A percentile compares a stretch with the other conserved stretches of the same genome.
phyloP scores from a whole-genome alignment of 2,888 invertebrate species.

The Drosophila rubida region DNA sequence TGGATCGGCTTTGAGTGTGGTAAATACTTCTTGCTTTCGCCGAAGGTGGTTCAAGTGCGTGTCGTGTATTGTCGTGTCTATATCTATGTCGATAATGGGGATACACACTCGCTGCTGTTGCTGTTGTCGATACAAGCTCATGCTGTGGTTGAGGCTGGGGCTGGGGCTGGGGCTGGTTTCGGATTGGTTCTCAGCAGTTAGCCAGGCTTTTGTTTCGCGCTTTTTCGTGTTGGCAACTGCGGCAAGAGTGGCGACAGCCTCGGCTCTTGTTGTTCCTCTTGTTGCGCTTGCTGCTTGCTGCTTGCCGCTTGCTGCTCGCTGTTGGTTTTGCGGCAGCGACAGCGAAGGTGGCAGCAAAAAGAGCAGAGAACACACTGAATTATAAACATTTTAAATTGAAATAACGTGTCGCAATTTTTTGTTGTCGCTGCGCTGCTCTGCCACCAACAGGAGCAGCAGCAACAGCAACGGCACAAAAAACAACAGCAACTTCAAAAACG shows the following conservation, averaged over 20 bases:
- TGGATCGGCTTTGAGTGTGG: too few species aligned
- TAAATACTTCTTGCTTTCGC: background rate
- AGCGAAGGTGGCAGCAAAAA: constrained; percentile 52
- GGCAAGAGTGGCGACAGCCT: constrained; percentile 53
- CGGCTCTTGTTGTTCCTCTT: constrained; percentile 10
- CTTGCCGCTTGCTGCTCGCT: constrained; percentile 40
- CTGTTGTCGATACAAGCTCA: constrained; percentile 3
- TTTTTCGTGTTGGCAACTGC: constrained; percentile 36
- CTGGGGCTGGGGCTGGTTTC: background rate
- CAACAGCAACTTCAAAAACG: constrained; percentile 71
- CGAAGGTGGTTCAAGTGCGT: constrained; percentile 6
- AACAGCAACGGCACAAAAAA: constrained; percentile 7
- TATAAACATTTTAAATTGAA: constrained; percentile 82
- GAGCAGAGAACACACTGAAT: constrained; percentile 70
- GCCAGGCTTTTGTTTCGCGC: constrained; percentile 33
- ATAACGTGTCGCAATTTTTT: constrained; percentile 81
- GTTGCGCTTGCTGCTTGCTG: constrained; percentile 19
- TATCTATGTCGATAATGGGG: constrained; percentile 32
- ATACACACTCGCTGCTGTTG: background rate
- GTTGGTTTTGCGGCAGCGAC: constrained; percentile 29
- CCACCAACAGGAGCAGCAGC: constrained; percentile 24
- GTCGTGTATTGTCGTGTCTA: constrained; percentile 18
- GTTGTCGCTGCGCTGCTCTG: constrained; percentile 62
- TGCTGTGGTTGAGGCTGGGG: background rate
- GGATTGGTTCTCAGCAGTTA: constrained; percentile 19